Evolutionary conservation across 2,797 vertebrate genomes (phyloP).

Genomic region (Eutrigla gurnardus): DNA sequence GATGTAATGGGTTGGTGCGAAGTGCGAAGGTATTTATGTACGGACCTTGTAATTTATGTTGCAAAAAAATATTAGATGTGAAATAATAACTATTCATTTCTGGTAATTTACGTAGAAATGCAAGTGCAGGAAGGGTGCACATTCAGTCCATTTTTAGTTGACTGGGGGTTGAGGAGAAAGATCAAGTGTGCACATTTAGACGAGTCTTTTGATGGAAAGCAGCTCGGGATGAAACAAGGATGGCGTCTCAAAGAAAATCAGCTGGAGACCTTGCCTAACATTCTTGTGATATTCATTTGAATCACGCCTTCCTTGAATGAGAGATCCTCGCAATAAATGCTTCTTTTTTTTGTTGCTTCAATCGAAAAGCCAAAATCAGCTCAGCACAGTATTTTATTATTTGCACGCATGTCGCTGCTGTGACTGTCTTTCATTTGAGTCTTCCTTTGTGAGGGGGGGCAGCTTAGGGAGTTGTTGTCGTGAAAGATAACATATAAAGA

Average conservation of each 20-base stretch:
- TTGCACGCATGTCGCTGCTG: conserved; percentile 1
- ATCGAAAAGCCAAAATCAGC: conserved; percentile 22
- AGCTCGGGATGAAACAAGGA: conserved; percentile 8
- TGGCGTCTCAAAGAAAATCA: conserved; percentile 32
- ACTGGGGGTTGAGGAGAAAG: conserved; percentile 10
- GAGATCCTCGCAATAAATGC: conserved; percentile 17
- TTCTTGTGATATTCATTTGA: conserved; percentile 43
- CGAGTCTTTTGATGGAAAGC: conserved; percentile 21
- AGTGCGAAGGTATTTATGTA: conserved; percentile 25
- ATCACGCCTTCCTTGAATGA: conserved; percentile 42
- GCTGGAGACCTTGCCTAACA: conserved; percentile 37
- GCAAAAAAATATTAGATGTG: neutral
- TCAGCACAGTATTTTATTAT: neutral
- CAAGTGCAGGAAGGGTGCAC: neutral
- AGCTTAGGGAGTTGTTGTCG: conserved; percentile 41
- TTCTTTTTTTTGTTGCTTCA: conserved; percentile 19
- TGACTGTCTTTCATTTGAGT: conserved; percentile 17
- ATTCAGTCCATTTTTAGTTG: neutral
- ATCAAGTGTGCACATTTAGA: conserved; percentile 23
- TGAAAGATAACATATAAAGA: conserved; percentile 43
- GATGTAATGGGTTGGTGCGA: conserved; percentile 21
- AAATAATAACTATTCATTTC: neutral
- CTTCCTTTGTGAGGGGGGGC: conserved; percentile 6
- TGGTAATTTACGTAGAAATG: neutral
- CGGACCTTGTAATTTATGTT: conserved; percentile 3